A percentile compares a stretch with the other conserved stretches of the same genome.
Evolutionary conservation across 2,113 vertebrate species (phyloP).

Genomic region (Deroptyus accipitrinus): DNA sequence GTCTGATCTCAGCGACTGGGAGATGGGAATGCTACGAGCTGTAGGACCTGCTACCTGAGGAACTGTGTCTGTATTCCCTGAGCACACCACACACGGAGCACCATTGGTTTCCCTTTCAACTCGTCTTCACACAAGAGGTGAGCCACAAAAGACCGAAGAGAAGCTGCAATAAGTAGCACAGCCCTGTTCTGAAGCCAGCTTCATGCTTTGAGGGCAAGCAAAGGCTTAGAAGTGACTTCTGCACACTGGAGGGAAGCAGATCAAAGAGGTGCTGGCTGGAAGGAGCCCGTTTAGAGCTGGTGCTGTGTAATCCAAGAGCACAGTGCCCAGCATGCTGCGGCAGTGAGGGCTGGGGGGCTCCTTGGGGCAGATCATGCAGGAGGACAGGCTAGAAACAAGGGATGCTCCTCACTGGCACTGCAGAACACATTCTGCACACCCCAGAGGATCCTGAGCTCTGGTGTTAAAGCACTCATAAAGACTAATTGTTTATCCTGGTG

Average conservation of each 20-base stretch:
- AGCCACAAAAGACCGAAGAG: background rate
- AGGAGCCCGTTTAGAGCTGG: rapidly evolving
- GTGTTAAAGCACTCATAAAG: background rate
- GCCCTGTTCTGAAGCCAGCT: background rate
- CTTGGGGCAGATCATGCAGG: rapidly evolving
- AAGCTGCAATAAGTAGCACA: background rate
- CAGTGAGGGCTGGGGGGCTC: background rate
- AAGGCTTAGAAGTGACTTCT: background rate
- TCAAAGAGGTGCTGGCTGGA: background rate
- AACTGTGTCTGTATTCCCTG: background rate
- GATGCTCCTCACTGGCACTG: background rate
- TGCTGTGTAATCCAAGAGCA: background rate
- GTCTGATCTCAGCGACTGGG: background rate
- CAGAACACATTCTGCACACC: background rate
- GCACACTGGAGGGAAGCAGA: background rate
- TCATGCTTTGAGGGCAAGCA: background rate
- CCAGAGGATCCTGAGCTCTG: background rate
- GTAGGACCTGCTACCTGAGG: background rate
- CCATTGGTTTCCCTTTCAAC: background rate
- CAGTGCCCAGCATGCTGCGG: rapidly evolving
- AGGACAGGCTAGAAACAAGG: background rate
- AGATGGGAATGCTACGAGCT: background rate
- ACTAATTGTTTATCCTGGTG: background rate
- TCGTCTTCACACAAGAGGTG: background rate
- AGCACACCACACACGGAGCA: background rate